Evolutionary conservation across 2,113 vertebrate species (phyloP).

Genomic region (Sprattus sprattus): DNA sequence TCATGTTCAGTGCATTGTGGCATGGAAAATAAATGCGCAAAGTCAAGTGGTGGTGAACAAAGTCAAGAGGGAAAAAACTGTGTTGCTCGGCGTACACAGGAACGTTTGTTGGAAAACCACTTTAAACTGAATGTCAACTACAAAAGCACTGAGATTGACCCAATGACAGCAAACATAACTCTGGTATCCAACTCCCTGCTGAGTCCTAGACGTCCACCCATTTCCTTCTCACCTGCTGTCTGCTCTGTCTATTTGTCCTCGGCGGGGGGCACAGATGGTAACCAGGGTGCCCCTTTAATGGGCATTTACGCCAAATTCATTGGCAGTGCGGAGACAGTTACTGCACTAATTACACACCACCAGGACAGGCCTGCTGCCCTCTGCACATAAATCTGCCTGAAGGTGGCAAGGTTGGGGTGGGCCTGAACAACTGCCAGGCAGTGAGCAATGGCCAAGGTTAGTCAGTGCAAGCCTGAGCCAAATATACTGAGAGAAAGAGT

Average conservation of each 20-base stretch:
- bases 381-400: constrained; percentile 1
- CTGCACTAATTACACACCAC: constrained; percentile 19
- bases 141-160: background rate
- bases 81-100: background rate
- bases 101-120: background rate
- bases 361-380: background rate
- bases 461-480: background rate
- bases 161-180: background rate
- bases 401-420: background rate
- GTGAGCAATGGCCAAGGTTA: background rate
- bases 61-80: background rate
- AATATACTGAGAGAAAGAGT: background rate
- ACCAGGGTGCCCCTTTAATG: constrained; percentile 2
- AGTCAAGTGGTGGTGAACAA: background rate
- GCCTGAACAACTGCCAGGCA: background rate
- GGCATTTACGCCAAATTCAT: background rate
- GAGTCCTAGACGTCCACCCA: background rate
- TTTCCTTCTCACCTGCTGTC: background rate
- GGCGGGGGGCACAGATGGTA: background rate
- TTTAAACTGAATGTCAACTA: background rate
- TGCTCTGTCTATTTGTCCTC: background rate
- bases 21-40: background rate
- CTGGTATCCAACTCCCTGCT: background rate
- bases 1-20: background rate
- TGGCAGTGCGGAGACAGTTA: background rate